These are phyloP conservation scores for Tapirus terrestris DNA, from an alignment of 2,113 vertebrate species.

Conservation along the genomic window DNA sequence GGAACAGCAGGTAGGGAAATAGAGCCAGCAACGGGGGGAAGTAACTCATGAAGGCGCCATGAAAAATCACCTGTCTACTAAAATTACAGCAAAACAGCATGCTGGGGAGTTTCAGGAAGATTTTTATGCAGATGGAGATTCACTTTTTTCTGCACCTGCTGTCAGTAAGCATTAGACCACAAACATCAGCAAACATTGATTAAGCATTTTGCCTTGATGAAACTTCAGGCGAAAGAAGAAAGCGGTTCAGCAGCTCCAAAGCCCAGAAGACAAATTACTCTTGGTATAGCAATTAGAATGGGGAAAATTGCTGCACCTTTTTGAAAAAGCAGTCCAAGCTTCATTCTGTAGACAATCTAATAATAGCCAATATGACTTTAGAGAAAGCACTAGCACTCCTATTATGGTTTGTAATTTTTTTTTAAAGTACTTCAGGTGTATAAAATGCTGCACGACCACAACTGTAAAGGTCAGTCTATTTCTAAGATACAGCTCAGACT, in stretches of 20 bases:
- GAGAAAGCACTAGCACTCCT: not conserved
- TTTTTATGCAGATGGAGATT: conserved; percentile 84
- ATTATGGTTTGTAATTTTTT: conserved; percentile 50
- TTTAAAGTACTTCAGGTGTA: conserved; percentile 19
- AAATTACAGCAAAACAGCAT: conserved; percentile 86
- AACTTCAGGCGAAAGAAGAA: conserved; percentile 76
- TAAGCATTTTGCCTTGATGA: conserved; percentile 85
- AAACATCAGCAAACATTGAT: conserved; percentile 87
- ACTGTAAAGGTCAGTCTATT: conserved; percentile 49
- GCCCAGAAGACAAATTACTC: conserved; percentile 74
- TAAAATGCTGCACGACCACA: not conserved
- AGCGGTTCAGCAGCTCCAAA: conserved; percentile 62
- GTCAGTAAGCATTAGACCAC: conserved; percentile 85
- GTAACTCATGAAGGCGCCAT: conserved; percentile 68
- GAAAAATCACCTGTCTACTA: conserved; percentile 86
- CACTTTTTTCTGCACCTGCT: conserved; percentile 83
- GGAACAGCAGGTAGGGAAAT: conserved; percentile 75
- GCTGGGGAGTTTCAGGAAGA: conserved; percentile 81
- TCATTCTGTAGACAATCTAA: conserved; percentile 59
- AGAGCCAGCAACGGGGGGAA: conserved; percentile 43
- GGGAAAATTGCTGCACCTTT: conserved; percentile 55
- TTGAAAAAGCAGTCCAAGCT: conserved; percentile 51
- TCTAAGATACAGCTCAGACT: conserved; percentile 27
- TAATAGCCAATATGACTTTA: conserved; percentile 51
- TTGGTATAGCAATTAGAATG: conserved; percentile 69